A percentile compares a stretch with the other conserved stretches of the same genome.
Evolutionary conservation across 2,797 vertebrate genomes (phyloP).

Genomic region (Anabacerthia variegaticeps): DNA sequence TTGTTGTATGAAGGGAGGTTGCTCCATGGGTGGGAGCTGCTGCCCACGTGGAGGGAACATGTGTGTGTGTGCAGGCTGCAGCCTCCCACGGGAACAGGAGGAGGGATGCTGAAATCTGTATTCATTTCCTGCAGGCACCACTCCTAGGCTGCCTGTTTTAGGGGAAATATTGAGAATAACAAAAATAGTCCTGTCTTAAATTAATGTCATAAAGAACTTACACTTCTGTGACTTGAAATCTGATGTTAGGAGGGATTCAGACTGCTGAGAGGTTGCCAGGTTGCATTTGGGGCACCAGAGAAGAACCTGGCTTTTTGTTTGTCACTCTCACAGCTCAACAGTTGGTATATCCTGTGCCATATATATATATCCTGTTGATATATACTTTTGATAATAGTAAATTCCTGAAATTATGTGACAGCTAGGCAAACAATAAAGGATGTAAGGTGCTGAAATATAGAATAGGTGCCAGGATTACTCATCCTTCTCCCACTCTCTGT

Average conservation of each 20-base stretch:
- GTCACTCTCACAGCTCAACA: not conserved
- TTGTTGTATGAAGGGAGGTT: not conserved
- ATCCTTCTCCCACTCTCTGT: constrained; percentile 10
- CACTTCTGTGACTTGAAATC: not conserved
- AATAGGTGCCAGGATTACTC: constrained; percentile 36
- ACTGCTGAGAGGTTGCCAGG: not conserved
- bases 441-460: not conserved
- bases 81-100: not conserved
- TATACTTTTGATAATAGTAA: constrained; percentile 25
- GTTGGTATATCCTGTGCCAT: not conserved
- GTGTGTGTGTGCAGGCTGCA: not conserved
- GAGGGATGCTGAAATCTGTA: not conserved
- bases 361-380: not conserved
- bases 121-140: not conserved
- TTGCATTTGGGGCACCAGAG: not conserved
- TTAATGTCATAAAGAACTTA: not conserved
- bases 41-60: not conserved
- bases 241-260: not conserved
- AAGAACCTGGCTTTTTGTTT: not conserved
- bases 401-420: constrained; percentile 23
- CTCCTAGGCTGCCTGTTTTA: not conserved
- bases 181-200: not conserved
- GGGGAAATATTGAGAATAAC: not conserved
- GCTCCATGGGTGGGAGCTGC: not conserved
- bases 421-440: constrained; percentile 21